Percentiles rank a stretch among this genome's conserved stretches.
These are phyloP conservation scores for Protobothrops flavoviridis DNA, from an alignment of 2,113 vertebrate species.

Conservation along the genomic window DNA sequence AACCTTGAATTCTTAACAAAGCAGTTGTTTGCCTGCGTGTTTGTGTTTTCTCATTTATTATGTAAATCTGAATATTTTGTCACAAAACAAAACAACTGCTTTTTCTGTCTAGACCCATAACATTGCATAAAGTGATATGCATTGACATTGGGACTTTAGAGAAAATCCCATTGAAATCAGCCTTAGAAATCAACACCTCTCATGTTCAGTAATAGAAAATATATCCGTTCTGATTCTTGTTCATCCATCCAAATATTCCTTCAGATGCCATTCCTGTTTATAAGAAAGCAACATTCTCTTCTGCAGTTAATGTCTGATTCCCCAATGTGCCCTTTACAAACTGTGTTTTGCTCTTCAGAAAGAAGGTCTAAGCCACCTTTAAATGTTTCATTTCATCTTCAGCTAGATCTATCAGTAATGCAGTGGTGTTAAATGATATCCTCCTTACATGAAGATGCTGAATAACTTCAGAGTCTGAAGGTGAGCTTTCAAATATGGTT, in stretches of 20 bases:
- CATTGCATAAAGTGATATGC: not conserved
- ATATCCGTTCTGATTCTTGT: not conserved
- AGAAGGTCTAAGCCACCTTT: not conserved
- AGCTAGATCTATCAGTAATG: not conserved
- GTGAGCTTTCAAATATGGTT: not conserved
- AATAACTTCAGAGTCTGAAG: not conserved
- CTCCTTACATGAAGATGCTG: not conserved
- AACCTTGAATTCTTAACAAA: not conserved
- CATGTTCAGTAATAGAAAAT: not conserved
- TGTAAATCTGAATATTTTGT: not conserved
- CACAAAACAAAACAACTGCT: not conserved
- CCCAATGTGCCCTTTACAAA: not conserved
- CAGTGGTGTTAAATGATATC: not conserved
- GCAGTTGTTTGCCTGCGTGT: not conserved
- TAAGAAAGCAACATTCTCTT: constrained; percentile 6
- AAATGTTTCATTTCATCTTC: constrained; percentile 21
- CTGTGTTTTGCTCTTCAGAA: not conserved
- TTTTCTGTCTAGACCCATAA: not conserved
- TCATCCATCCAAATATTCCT: constrained; percentile 24
- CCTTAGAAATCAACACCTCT: not conserved
- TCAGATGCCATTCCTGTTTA: constrained; percentile 18
- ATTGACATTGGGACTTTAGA: not conserved
- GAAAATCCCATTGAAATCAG: not conserved
- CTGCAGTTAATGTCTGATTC: not conserved
- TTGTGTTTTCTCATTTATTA: not conserved